Conservation (phyloP, 2,113 vertebrate genomes). For the Andinoacara biseriatus region DNA sequence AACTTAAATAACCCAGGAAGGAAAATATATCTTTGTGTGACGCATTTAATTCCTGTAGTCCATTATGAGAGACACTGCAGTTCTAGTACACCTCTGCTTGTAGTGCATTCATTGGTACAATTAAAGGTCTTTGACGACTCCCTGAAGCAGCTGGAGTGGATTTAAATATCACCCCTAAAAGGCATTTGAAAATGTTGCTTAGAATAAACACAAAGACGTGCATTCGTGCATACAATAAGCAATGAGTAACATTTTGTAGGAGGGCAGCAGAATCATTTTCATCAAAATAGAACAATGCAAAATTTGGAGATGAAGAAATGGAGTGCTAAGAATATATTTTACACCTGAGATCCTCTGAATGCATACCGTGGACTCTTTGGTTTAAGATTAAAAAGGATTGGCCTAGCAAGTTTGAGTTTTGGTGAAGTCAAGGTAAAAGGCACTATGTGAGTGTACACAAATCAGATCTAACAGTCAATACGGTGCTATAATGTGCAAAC, state of each 20-base stretch:
- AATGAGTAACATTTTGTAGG: background rate
- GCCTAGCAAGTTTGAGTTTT: background rate
- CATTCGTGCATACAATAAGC: background rate
- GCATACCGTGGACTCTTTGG: conserved; percentile 45
- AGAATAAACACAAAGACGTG: conserved; percentile 13
- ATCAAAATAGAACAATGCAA: conserved; percentile 1
- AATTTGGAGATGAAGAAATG: background rate
- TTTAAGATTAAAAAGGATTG: background rate
- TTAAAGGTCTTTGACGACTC: background rate
- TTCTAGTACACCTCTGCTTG: background rate
- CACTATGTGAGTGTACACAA: conserved; percentile 12
- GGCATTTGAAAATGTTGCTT: conserved; percentile 8
- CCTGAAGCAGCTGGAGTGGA: conserved; percentile 34
- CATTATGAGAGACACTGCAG: background rate
- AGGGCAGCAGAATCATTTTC: background rate
- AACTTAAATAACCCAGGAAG: background rate
- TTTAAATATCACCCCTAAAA: conserved; percentile 8
- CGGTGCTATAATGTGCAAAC: conserved; percentile 49
- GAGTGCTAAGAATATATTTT: background rate
- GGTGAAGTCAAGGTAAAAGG: conserved; percentile 39
- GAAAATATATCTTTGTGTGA: background rate
- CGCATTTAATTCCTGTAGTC: background rate
- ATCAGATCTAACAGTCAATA: background rate
- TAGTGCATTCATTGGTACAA: conserved; percentile 21
- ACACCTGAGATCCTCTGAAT: conserved; percentile 36